Evolutionary conservation across 2,797 vertebrate species (phyloP).

Genomic region (Falco naumanni): DNA sequence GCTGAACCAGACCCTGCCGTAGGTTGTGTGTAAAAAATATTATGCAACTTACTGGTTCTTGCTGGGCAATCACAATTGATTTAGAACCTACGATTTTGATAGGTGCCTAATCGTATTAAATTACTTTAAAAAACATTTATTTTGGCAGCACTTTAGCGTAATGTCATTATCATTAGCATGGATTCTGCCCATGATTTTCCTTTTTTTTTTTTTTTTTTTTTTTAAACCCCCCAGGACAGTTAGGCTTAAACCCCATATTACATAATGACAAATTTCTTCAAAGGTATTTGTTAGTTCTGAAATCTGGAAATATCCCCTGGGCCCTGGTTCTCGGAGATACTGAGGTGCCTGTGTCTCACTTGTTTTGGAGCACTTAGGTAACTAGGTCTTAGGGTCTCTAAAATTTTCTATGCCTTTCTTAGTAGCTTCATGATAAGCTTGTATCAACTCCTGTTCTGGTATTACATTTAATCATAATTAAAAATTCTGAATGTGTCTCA

Average conservation of each 20-base stretch:
- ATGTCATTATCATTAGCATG: background rate
- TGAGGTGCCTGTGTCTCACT: background rate
- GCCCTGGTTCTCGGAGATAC: rapidly evolving
- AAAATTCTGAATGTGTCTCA: background rate
- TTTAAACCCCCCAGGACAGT: background rate
- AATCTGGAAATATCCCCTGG: background rate
- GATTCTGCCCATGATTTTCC: background rate
- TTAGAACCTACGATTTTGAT: background rate
- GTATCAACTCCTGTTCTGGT: background rate
- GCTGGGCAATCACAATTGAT: background rate
- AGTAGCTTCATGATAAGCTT: background rate
- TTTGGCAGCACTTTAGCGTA: background rate
- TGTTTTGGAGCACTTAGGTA: background rate
- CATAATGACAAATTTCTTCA: background rate
- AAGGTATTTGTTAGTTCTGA: background rate
- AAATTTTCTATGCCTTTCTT: background rate
- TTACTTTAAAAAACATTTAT: background rate
- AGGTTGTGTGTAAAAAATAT: background rate
- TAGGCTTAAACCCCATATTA: background rate
- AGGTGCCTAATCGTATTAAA: background rate
- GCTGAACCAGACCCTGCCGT: background rate
- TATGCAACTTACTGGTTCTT: background rate
- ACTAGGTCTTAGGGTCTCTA: background rate
- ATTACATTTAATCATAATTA: background rate
- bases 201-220: background rate